A percentile compares a stretch with the other conserved stretches of the same genome.
phyloP scores from a whole-genome alignment of 2,113 vertebrate genomes.

The Calidris pugnax region DNA sequence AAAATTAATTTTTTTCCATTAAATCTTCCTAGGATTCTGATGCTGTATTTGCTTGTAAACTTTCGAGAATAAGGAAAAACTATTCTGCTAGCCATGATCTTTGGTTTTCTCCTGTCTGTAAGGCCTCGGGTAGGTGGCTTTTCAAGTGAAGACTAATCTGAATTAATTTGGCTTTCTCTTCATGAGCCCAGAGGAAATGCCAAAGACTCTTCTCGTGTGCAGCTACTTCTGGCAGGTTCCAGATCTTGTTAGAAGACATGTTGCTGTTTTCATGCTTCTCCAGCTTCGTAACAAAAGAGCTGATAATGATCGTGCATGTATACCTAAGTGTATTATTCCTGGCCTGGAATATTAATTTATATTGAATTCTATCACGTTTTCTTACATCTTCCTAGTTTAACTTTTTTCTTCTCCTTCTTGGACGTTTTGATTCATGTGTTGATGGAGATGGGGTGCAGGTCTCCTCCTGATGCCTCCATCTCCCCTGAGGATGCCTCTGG shows the following conservation, averaged over 20 bases:
- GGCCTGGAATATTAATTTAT: neutral
- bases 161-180: neutral
- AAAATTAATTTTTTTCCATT: conserved; percentile 14
- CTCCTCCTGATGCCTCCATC: neutral
- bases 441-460: neutral
- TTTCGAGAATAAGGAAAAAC: neutral
- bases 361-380: neutral
- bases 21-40: neutral
- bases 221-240: neutral
- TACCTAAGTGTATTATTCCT: neutral
- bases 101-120: neutral
- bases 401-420: neutral
- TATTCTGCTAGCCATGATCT: neutral
- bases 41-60: neutral
- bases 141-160: neutral
- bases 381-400: neutral
- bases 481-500: neutral
- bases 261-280: neutral
- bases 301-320: neutral
- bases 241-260: accelerated
- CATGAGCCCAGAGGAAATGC: neutral
- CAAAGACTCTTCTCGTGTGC: neutral
- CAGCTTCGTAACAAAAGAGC: neutral
- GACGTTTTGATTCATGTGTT: neutral
- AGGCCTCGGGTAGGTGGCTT: neutral